phyloP scores from a whole-genome alignment of 2,113 vertebrate species.

The Polypterus bichir region DNA sequence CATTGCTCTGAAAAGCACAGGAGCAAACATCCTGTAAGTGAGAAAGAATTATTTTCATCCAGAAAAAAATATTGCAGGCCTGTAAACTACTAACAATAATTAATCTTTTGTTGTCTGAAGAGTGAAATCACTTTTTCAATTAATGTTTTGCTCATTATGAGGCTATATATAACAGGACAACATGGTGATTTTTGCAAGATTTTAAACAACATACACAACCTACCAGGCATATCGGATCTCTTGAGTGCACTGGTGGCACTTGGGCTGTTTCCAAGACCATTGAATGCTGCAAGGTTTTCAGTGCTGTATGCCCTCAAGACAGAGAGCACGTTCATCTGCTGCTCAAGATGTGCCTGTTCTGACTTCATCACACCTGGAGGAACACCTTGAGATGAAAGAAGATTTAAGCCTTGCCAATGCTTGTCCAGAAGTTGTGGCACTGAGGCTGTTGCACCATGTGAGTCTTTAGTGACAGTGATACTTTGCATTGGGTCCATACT shows the following conservation, averaged over 20 bases:
- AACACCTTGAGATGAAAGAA: slow-evolving; percentile 63
- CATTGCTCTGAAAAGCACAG: slow-evolving; percentile 52
- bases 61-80: slow-evolving; percentile 46
- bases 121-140: too few species aligned
- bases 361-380: slow-evolving; percentile 68
- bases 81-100: slow-evolving; percentile 69
- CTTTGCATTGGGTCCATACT: slow-evolving; percentile 44
- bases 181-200: too few species aligned
- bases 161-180: too few species aligned
- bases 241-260: slow-evolving; percentile 75
- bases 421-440: slow-evolving; percentile 63
- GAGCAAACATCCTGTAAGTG: slow-evolving; percentile 49
- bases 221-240: slow-evolving; percentile 91
- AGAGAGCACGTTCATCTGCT: slow-evolving; percentile 93
- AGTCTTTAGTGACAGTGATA: slow-evolving; percentile 34
- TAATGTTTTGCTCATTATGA: too few species aligned
- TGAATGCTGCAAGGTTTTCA: slow-evolving; percentile 85
- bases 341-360: slow-evolving; percentile 76
- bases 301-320: slow-evolving; percentile 93
- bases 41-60: slow-evolving; percentile 48
- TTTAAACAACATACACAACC: slow-evolving; percentile 47
- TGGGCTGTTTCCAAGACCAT: slow-evolving; percentile 75
- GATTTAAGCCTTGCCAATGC: slow-evolving; percentile 75
- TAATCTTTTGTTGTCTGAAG: slow-evolving; percentile 50
- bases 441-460: slow-evolving; percentile 44